Evolutionary conservation across 2,888 invertebrate genomes (phyloP), one percentile per base, ranked within the genome.

Genomic region (Noctua janthe): DNA sequence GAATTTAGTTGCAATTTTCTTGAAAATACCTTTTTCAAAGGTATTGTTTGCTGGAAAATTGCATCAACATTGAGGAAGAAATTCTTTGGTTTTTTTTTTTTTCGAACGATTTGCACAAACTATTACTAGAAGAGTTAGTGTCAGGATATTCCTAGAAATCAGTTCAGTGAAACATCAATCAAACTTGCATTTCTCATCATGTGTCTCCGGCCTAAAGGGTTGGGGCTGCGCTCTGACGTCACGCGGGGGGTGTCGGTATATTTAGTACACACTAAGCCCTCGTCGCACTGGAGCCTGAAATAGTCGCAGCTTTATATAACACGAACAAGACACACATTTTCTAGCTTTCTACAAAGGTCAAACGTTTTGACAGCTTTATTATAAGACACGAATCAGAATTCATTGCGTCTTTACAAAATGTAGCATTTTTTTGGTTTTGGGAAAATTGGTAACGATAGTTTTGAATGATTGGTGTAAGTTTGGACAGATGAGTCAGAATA

Each of bases 181-280:
- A 15, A 47, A 20, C 51, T 39, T 74, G 64, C 78, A 72, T 86
- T 71, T 69, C 64, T 54, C 71, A 69, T 64, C 59, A 39, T 83
- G 72, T 83, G 72, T 72, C 56, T 54, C 43, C 23, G 35, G 73
- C 75, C 39, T 73, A 39, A 77, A 79, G 67, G 66, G 80, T 74
- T 66, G 76, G 74, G 76, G 78, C 54, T 71, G 83, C 62, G 75
- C 72, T 77, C 74, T 90, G 89, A 90, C 90, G 90, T 90, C 90
- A 90, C 77, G 39, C 49, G 51, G 78, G 77, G 83, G 76, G 79
- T 82, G 85, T 84, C 71, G 80, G 82, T 90, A 90, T 90, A 87
- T 90, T 89, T 90, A 90, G 89, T 78, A 79, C 80, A 81, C 82
- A 81, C 84, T 84, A 84, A 82, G 81, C 86, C 73, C 79, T 75